A percentile compares a stretch with the other conserved stretches of the same genome.
Evolutionary conservation across 2,797 vertebrate species (phyloP).

Genomic region (Chelonia mydas): DNA sequence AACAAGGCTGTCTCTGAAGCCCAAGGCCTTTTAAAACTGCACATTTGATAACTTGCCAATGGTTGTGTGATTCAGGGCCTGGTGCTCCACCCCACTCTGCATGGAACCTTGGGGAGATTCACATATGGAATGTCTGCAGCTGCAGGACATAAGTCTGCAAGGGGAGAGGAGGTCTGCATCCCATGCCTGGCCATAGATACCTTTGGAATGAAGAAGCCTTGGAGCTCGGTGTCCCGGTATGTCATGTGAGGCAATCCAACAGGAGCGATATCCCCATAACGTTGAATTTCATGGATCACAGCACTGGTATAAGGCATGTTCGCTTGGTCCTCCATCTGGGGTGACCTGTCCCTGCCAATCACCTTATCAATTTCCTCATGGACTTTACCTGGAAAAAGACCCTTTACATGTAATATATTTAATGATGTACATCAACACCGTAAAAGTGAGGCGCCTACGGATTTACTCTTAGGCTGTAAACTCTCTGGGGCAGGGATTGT

Average conservation of each 20-base stretch:
- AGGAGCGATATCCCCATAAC: background rate
- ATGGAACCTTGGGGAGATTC: accelerated
- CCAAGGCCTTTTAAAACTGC: background rate
- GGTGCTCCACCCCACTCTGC: background rate
- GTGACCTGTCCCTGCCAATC: constrained; percentile 70
- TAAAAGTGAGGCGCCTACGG: background rate
- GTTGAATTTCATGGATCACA: constrained; percentile 77
- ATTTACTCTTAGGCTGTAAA: too few relatives aligned
- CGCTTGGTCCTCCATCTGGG: constrained; percentile 64
- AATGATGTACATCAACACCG: background rate
- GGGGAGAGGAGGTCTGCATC: background rate
- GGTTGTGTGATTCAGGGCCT: background rate
- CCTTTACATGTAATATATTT: background rate
- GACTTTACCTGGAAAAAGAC: constrained; percentile 65
- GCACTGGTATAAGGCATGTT: constrained; percentile 79
- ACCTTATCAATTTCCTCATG: constrained; percentile 78
- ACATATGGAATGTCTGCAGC: background rate
- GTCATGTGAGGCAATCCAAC: constrained; percentile 36
- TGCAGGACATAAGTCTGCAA: background rate
- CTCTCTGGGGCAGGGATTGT: background rate
- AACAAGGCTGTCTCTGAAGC: background rate
- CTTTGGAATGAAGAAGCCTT: constrained; percentile 79
- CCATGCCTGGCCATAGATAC: background rate
- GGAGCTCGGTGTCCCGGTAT: constrained; percentile 67
- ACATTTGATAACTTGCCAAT: background rate